A percentile compares a stretch with the other conserved stretches of the same genome.
Conservation (phyloP, 2,888 invertebrate genomes). For the Liodrosophila aerea region DNA sequence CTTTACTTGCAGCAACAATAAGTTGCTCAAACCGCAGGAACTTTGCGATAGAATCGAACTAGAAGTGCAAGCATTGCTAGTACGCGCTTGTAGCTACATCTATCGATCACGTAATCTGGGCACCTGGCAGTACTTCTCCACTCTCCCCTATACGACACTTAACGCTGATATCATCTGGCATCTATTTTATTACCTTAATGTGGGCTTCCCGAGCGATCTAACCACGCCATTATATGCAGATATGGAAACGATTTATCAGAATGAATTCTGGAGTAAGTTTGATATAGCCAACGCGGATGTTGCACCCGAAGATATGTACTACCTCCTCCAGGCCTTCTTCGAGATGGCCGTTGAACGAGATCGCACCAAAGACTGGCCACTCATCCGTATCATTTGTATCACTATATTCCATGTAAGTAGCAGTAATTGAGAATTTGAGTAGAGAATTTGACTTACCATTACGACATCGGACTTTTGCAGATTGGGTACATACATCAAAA, state of each 20-base stretch:
- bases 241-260: conserved; percentile 83
- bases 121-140: conserved; percentile 91
- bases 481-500: conserved; percentile 88
- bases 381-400: conserved; percentile 86
- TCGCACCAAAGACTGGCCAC: conserved; percentile 84
- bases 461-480: too few species aligned
- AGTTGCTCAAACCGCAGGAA: conserved; percentile 82
- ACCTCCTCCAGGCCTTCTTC: conserved; percentile 89
- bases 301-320: conserved; percentile 89
- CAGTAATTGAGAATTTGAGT: not conserved
- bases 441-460: too few species aligned
- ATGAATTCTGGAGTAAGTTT: conserved; percentile 84
- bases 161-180: conserved; percentile 86
- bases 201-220: conserved; percentile 83
- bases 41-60: conserved; percentile 85
- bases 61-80: conserved; percentile 89
- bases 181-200: conserved; percentile 86
- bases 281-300: conserved; percentile 86
- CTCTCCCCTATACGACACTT: conserved; percentile 87
- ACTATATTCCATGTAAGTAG: conserved; percentile 87
- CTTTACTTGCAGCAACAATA: conserved; percentile 68
- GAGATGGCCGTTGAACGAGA: conserved; percentile 89
- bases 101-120: conserved; percentile 88
- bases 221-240: conserved; percentile 71
- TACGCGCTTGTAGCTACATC: conserved; percentile 87